phyloP scores from a whole-genome alignment of 37 sponge, comb jelly and placozoan species.

The Ianthella basta region DNA sequence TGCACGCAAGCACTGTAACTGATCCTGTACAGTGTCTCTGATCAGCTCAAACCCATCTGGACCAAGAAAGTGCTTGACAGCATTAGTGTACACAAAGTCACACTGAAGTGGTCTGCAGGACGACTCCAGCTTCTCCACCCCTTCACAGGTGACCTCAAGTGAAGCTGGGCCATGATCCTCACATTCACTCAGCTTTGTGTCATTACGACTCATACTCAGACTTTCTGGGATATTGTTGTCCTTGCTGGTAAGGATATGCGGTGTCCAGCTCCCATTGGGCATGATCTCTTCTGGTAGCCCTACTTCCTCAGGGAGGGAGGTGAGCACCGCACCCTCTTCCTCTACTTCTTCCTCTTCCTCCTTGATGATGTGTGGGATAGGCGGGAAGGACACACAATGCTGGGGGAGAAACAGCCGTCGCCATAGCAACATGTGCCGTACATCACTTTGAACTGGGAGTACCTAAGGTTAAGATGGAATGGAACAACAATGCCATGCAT shows the following conservation, averaged over 20 bases:
- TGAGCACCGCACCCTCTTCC: not conserved
- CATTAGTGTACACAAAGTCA: not conserved
- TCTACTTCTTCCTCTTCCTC: too few species aligned
- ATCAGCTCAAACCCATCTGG: slow-evolving; percentile 52
- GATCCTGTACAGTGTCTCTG: slow-evolving; percentile 43
- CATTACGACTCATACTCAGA: slow-evolving; percentile 9
- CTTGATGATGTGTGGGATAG: too few species aligned
- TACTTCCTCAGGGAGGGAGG: not conserved
- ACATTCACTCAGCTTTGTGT: not conserved
- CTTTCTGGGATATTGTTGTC: not conserved
- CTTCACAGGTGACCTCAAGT: not conserved
- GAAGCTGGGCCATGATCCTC: not conserved
- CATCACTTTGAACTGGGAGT: slow-evolving; percentile 38
- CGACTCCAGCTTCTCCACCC: not conserved
- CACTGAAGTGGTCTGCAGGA: not conserved
- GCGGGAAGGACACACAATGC: not conserved
- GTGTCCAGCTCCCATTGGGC: slow-evolving; percentile 4
- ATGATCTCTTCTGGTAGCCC: not conserved
- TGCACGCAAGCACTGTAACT: slow-evolving; percentile 12
- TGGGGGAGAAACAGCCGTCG: slow-evolving; percentile 37
- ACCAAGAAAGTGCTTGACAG: slow-evolving; percentile 19
- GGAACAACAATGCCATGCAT: not conserved
- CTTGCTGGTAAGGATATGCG: not conserved
- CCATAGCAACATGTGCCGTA: slow-evolving; percentile 57
- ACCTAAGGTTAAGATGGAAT: slow-evolving; percentile 4